A percentile compares a stretch with the other conserved stretches of the same genome.
phyloP scores from a whole-genome alignment of 2,888 invertebrate genomes.

The Biston stratarius region DNA sequence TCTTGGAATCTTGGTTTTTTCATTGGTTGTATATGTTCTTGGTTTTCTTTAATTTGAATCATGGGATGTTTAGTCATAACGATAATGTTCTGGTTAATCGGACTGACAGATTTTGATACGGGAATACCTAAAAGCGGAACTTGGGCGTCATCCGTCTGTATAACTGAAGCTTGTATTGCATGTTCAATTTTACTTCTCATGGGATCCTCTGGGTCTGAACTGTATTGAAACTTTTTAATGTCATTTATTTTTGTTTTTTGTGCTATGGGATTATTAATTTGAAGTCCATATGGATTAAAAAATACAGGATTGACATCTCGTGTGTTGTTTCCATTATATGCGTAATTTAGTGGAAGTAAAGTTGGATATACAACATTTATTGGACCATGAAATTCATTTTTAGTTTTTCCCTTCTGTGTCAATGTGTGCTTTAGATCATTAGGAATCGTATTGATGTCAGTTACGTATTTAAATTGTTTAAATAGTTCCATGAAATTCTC shows the following conservation, averaged over 20 bases:
- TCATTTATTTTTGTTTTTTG: conserved; percentile 15
- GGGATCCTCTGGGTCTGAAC: not conserved
- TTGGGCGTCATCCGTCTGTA: conserved; percentile 73
- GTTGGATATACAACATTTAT: conserved; percentile 25
- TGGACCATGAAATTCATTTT: conserved; percentile 26
- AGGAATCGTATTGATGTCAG: not conserved
- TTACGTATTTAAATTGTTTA: conserved; percentile 7
- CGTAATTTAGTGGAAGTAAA: conserved; percentile 20
- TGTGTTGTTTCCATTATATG: not conserved
- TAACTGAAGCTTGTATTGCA: conserved; percentile 39
- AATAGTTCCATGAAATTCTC: conserved; percentile 20
- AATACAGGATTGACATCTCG: conserved; percentile 2
- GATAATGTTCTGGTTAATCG: conserved; percentile 68
- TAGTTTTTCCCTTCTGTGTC: conserved; percentile 34
- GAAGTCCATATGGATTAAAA: conserved; percentile 7
- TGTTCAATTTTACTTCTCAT: conserved; percentile 8
- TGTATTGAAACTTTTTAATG: not conserved
- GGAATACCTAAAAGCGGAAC: conserved; percentile 69
- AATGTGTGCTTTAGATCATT: conserved; percentile 1
- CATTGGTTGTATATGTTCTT: conserved; percentile 6
- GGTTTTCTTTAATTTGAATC: conserved; percentile 8
- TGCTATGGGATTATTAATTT: conserved; percentile 8
- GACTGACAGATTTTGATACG: conserved; percentile 55
- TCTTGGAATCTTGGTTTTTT: not conserved
- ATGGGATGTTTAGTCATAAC: conserved; percentile 54